Conservation (phyloP, 2,113 vertebrate genomes). For the Prionailurus viverrinus region DNA sequence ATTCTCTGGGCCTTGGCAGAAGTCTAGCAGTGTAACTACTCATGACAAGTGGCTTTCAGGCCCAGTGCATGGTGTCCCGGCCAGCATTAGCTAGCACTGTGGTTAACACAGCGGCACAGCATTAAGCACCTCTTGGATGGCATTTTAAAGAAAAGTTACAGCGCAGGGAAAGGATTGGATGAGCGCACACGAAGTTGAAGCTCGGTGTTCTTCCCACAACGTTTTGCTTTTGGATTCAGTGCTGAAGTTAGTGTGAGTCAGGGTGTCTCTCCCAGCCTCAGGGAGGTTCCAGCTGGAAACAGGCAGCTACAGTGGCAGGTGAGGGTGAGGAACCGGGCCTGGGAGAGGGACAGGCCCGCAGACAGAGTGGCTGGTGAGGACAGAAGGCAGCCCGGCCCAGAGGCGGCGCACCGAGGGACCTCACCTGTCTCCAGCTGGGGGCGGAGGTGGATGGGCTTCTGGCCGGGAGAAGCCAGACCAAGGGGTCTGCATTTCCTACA, state of each 20-base stretch:
- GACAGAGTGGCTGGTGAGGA: too few relatives aligned
- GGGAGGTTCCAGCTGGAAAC: neutral
- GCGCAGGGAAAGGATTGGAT: neutral
- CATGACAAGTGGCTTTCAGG: neutral
- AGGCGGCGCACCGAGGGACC: accelerated
- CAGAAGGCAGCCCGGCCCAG: neutral
- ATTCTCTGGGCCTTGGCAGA: neutral
- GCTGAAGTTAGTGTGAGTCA: neutral
- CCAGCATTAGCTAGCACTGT: accelerated
- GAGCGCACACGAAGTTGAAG: accelerated
- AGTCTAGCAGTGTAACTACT: neutral
- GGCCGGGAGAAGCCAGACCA: neutral
- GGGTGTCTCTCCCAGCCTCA: neutral
- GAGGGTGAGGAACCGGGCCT: neutral
- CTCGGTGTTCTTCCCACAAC: neutral
- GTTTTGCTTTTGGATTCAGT: neutral
- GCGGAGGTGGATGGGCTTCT: accelerated
- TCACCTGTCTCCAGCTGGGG: neutral
- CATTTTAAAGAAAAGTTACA: neutral
- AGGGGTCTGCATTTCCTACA: neutral
- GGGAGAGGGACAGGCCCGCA: neutral
- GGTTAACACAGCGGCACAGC: accelerated
- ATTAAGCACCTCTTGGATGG: accelerated
- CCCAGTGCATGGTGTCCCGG: accelerated
- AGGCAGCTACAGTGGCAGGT: neutral